These are phyloP conservation scores for Leucopternis melanops DNA, from an alignment of 2,113 vertebrate species.

Conservation along the genomic window DNA sequence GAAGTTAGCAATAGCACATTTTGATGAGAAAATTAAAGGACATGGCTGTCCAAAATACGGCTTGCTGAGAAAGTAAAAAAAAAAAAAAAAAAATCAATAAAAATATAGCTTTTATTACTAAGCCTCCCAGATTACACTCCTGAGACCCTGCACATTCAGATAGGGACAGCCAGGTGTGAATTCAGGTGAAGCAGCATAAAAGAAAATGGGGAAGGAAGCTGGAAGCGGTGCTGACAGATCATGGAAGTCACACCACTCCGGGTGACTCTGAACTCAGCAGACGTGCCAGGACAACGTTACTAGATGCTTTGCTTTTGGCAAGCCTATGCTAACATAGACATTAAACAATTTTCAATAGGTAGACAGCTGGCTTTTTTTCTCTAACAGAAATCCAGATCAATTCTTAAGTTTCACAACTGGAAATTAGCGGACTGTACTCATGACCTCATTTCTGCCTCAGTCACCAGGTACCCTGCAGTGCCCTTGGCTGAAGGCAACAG, in stretches of 20 bases:
- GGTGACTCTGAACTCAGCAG: background rate
- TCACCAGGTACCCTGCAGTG: background rate
- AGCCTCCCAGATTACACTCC: background rate
- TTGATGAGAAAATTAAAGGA: background rate
- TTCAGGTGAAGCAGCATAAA: background rate
- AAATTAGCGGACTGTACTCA: background rate
- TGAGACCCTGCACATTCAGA: background rate
- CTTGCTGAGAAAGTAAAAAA: background rate
- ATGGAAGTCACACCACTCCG: background rate
- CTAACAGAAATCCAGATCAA: background rate
- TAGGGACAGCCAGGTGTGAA: fast-evolving
- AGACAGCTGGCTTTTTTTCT: background rate
- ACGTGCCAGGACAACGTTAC: fast-evolving
- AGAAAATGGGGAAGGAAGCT: background rate
- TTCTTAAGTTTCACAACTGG: background rate
- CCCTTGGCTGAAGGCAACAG: background rate
- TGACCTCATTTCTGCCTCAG: background rate
- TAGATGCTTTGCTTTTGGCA: background rate
- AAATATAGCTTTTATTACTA: background rate
- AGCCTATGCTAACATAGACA: background rate
- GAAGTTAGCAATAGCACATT: background rate
- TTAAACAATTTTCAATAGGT: background rate
- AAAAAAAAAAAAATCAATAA: background rate
- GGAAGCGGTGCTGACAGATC: background rate
- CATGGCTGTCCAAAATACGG: background rate